These are phyloP conservation scores for Ochotona princeps DNA, from an alignment of 2,113 vertebrate genomes.

Conservation along the genomic window DNA sequence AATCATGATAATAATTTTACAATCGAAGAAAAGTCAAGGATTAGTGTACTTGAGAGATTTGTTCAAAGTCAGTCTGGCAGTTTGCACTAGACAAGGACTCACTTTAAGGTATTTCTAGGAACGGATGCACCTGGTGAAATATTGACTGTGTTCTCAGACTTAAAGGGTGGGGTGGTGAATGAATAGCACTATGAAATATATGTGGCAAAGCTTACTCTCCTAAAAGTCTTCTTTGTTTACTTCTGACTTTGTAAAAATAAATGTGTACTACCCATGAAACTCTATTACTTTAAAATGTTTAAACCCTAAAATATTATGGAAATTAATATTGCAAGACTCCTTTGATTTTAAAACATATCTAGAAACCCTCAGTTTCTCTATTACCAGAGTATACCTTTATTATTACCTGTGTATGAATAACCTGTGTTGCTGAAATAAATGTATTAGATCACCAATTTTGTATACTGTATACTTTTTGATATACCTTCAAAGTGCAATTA, in stretches of 20 bases:
- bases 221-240: background rate
- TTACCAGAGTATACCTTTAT: background rate
- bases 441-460: background rate
- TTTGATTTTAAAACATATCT: background rate
- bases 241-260: background rate
- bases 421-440: conserved; percentile 23
- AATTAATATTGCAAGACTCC: background rate
- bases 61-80: background rate
- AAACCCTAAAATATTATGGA: background rate
- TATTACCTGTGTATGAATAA: background rate
- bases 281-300: background rate
- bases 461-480: background rate
- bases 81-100: background rate
- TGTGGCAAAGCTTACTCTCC: background rate
- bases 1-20: background rate
- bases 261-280: background rate
- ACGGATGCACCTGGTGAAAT: background rate
- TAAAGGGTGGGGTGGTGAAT: background rate
- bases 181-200: background rate
- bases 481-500: background rate
- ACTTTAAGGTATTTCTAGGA: background rate
- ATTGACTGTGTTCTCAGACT: background rate
- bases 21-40: background rate
- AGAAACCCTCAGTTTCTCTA: background rate
- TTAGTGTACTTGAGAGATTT: background rate